A percentile compares a stretch with the other conserved stretches of the same genome.
phyloP scores from a whole-genome alignment of 2,113 vertebrate genomes.

The Passer domesticus region DNA sequence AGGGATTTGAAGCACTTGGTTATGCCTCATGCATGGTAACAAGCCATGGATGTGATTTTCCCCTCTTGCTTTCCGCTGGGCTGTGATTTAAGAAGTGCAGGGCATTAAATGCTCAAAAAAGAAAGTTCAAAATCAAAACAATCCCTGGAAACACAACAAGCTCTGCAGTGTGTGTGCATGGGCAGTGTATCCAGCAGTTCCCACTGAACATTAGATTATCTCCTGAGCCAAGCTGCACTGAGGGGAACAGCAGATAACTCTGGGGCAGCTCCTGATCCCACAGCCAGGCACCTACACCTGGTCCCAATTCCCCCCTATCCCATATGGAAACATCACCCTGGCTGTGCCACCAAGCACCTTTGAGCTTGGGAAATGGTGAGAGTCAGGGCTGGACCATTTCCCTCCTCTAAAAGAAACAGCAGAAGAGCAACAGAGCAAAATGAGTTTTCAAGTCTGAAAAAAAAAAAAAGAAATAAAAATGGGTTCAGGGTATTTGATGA shows the following conservation, averaged over 20 bases:
- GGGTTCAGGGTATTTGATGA: not conserved
- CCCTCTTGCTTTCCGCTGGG: constrained; percentile 4
- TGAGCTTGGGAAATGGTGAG: not conserved
- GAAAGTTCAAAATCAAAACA: not conserved
- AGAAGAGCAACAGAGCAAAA: not conserved
- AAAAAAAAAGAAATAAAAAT: not conserved
- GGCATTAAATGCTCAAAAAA: not conserved
- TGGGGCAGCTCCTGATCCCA: not conserved
- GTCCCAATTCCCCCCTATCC: not conserved
- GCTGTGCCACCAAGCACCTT: not conserved
- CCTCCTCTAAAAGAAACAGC: not conserved
- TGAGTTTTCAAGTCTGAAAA: not conserved
- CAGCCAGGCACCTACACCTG: not conserved
- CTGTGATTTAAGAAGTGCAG: constrained; percentile 54
- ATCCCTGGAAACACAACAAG: not conserved
- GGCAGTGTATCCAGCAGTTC: not conserved
- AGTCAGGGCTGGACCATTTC: not conserved
- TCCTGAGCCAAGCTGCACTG: not conserved
- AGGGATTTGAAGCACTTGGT: constrained; percentile 64
- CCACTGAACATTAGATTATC: not conserved
- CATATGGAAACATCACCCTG: not conserved
- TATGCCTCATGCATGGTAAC: constrained; percentile 61
- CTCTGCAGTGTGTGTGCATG: not conserved
- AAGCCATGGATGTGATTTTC: constrained; percentile 57
- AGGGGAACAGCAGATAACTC: not conserved